Evolutionary conservation across 2,113 vertebrate species (phyloP), one percentile per base, ranked within the genome.

Genomic region (Rhinolophus sinicus): DNA sequence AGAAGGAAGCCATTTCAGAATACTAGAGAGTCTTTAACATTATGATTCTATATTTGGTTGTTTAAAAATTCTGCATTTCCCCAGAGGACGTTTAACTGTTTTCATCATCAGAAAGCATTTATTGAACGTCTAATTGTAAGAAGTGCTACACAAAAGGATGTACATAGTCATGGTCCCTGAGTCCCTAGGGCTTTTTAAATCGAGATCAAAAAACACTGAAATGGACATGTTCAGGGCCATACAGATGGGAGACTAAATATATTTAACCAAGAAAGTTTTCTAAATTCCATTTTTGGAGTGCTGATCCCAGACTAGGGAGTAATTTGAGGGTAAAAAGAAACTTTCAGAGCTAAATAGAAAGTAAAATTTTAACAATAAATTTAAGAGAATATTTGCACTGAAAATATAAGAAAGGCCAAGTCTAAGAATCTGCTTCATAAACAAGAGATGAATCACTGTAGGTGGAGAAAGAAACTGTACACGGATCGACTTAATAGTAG

Each of bases 311-410:
- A 28, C 50, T 90, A 44, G 12, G 62, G 44, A 92, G 16, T 58
- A 50, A 64, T 50, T 65, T 84, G 44, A 86, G n/a, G 6, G 33
- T 5, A 40, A 88, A 35, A 52, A 18, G 4, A 83, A 54, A 72
- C 12, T 83, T 97, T 85, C n/a, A 65, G 8, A 96, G 89, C 22
- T 75, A 94, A 92, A 38, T 15, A 47, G 40, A 93, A 90, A 88
- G 50, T 69, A 33, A 81, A 50, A 22, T 15, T 69, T 89, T 78
- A 44, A 22, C 90, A 88, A 56, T 60, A 72, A 85, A 62, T 77
- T 78, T 88, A 47, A 13, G 52, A 54, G 4, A 86, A 83, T 70
- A 88, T 70, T 86, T 83, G 94, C 40, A 82, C 6, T 60, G 35
- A 90, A 95, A 73, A 52, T 47, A 33, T 26, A 76, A 56, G 30